Base-by-base conservation (phyloP, 1,140 invertebrate species). In the Aleiodes sp. region DNA sequence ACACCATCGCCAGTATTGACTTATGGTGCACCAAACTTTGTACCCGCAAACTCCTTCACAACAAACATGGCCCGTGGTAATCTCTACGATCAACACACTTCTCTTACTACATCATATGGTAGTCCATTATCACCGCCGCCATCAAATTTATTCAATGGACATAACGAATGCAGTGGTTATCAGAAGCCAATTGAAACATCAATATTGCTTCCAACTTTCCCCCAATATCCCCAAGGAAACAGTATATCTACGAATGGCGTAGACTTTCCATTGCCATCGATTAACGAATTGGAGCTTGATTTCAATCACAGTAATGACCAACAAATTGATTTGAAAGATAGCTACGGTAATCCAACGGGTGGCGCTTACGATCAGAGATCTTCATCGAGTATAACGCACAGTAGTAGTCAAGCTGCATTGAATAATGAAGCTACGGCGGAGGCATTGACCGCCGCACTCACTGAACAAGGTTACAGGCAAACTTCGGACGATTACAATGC, bases 1-100 rank as follows among this genome's bases (percentile, higher is more conserved):
- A 84, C 82, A 9, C 81, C 83, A 1, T 70, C 81, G 2, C 82
- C 84, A 1, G 74, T 80, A 9, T 68, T 82, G 43, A 84, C 81
- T 21, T 85, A 86, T 61, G 84, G 84, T 8, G 81, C 82, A 14
- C 84, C 84, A 1, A 84, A 85, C 70, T 84, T 85, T 56, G 81
- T 78, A 6, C 81, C 82, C 29, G 56, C 76, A 14, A 70, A 75
- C 12, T 73, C 76, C 1, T 76, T 80, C 68, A 57, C 74, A 10
- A 77, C 79, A 4, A 73, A 68, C 9, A 31, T 24, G n/a, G 76
- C 71, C n/a, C 71, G 72, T 8, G 77, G 72, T 19, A 85, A 84
- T 71, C 75, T 85, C 4, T 85, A 86, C 60, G 76, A 78, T 14
- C 71, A 70, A 19, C 43, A 80, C n/a, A 60, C 8, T 4, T 26